A percentile compares a stretch with the other conserved stretches of the same genome.
These are phyloP conservation scores for Lacerta agilis DNA, from an alignment of 2,797 vertebrate species.

Conservation along the genomic window DNA sequence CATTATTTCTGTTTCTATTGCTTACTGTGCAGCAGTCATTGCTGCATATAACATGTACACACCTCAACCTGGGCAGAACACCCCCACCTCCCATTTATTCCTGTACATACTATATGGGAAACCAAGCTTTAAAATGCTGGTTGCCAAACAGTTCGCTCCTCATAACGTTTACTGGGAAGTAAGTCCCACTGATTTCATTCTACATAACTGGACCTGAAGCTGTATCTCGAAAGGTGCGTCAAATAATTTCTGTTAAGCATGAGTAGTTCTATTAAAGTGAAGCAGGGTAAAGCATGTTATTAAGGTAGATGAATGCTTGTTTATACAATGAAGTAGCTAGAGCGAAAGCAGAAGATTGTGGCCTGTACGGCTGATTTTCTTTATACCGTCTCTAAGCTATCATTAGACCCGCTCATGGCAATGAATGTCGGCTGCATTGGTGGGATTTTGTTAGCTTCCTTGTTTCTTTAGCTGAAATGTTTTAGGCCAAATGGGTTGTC, in stretches of 20 bases:
- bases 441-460: not conserved
- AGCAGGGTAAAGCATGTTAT: slow-evolving; percentile 11
- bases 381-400: not conserved
- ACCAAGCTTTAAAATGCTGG: not conserved
- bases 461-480: not conserved
- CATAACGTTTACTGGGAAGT: not conserved
- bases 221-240: not conserved
- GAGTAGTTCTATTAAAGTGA: slow-evolving; percentile 16
- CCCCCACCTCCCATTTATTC: not conserved
- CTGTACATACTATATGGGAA: not conserved
- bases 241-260: not conserved
- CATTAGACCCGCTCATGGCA: not conserved
- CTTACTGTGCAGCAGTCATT: not conserved
- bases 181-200: not conserved
- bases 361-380: not conserved
- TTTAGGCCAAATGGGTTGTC: not conserved
- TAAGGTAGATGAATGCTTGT: slow-evolving; percentile 14
- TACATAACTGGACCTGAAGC: not conserved
- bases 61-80: not conserved
- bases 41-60: not conserved
- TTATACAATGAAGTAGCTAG: not conserved
- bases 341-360: not conserved
- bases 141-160: not conserved
- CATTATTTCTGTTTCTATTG: not conserved
- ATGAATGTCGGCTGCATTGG: not conserved